These are phyloP conservation scores for Drosophila hawaiiensis DNA, from an alignment of 2,888 invertebrate species.

Conservation along the genomic window DNA sequence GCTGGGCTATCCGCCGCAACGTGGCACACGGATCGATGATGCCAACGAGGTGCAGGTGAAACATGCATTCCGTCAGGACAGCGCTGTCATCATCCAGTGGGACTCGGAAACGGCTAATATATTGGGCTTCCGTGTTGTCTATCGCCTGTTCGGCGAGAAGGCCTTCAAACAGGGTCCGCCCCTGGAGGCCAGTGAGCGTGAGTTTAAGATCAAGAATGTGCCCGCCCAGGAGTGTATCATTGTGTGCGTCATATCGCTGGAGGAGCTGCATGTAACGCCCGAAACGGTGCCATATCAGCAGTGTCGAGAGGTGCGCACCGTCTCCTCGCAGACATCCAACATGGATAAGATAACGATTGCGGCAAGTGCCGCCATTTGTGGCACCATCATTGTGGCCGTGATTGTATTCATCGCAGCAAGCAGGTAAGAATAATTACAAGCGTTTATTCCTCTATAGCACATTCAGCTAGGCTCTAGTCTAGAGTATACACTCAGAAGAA, in stretches of 20 bases:
- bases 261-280: slow-evolving; percentile 94
- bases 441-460: not conserved
- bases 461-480: not conserved
- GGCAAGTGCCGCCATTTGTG: slow-evolving; percentile 96
- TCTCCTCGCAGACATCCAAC: slow-evolving; percentile 92
- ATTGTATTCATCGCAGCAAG: slow-evolving; percentile 96
- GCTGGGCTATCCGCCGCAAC: slow-evolving; percentile 89
- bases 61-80: slow-evolving; percentile 93
- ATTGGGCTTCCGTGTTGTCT: slow-evolving; percentile 95
- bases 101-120: slow-evolving; percentile 94
- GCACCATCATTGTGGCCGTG: slow-evolving; percentile 95
- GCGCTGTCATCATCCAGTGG: slow-evolving; percentile 96
- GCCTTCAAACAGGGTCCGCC: slow-evolving; percentile 96
- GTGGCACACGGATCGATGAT: slow-evolving; percentile 88
- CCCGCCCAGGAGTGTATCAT: slow-evolving; percentile 97
- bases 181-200: slow-evolving; percentile 94
- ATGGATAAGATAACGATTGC: slow-evolving; percentile 98
- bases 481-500: not conserved
- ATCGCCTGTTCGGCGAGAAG: slow-evolving; percentile 95
- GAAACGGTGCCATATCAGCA: slow-evolving; percentile 94
- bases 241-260: slow-evolving; percentile 96
- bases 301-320: slow-evolving; percentile 95
- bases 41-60: slow-evolving; percentile 93
- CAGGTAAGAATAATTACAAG: slow-evolving; percentile 80
- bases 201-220: slow-evolving; percentile 96